Conservation (phyloP, 2,113 vertebrate species). For the Gopherus evgoodei region DNA sequence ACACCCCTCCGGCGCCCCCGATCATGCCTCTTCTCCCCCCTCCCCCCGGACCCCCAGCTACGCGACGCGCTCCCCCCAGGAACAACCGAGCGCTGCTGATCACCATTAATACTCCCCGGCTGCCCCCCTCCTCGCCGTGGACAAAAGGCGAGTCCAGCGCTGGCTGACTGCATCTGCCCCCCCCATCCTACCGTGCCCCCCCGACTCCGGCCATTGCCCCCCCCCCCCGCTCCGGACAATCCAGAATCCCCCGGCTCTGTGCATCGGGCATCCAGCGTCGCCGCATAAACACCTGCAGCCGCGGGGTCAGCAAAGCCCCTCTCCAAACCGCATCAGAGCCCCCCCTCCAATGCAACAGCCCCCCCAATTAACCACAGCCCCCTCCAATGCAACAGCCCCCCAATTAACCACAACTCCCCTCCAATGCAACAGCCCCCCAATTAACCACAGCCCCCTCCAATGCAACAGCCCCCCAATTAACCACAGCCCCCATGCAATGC, state of each 20-base stretch:
- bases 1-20: background rate
- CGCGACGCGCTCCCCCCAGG: slow-evolving; percentile 6
- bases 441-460: background rate
- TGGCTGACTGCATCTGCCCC: background rate
- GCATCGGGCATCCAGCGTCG: background rate
- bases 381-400: too few species aligned
- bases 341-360: too few species aligned
- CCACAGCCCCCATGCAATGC: too few species aligned
- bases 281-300: background rate
- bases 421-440: background rate
- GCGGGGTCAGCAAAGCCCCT: too few species aligned
- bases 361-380: too few species aligned
- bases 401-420: too few species aligned
- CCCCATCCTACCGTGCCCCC: background rate
- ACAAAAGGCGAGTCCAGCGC: slow-evolving; percentile 19
- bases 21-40: background rate
- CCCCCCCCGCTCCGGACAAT: background rate
- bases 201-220: too few species aligned
- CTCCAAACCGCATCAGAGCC: background rate
- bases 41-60: background rate
- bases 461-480: too few species aligned
- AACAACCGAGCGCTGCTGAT: background rate
- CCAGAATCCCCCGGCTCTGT: background rate
- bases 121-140: background rate
- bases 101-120: background rate